phyloP scores from a whole-genome alignment of 2,113 vertebrate species.

The Amphilophus citrinellus region DNA sequence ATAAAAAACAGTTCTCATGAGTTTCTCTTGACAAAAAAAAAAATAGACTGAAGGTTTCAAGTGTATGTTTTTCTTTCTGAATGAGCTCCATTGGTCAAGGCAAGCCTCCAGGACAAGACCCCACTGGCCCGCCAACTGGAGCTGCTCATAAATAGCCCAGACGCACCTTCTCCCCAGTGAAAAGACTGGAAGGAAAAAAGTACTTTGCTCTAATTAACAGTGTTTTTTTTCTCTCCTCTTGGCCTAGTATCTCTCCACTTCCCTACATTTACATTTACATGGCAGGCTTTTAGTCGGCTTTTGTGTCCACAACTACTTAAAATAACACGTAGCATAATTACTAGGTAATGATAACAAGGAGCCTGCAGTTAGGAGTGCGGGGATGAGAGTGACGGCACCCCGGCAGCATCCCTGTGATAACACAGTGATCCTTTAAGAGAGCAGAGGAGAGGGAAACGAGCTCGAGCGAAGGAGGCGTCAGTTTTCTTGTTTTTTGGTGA shows the following conservation, averaged over 20 bases:
- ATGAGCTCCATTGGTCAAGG: not conserved
- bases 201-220: slow-evolving; percentile 62
- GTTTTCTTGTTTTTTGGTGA: not conserved
- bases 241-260: slow-evolving; percentile 27
- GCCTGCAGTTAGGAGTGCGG: not conserved
- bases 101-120: slow-evolving; percentile 40
- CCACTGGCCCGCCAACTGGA: slow-evolving; percentile 37
- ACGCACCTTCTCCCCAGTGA: slow-evolving; percentile 48
- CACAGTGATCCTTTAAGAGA: not conserved
- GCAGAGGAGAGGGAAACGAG: not conserved
- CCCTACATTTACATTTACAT: slow-evolving; percentile 39
- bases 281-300: slow-evolving; percentile 24
- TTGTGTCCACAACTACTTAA: slow-evolving; percentile 21
- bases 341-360: not conserved
- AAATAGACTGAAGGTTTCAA: not conserved
- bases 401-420: not conserved
- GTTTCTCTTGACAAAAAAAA: slow-evolving; percentile 1
- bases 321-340: slow-evolving; percentile 29
- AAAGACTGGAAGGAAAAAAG: slow-evolving; percentile 30
- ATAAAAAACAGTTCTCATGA: slow-evolving; percentile 38
- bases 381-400: not conserved
- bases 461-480: slow-evolving; percentile 1
- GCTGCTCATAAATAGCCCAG: slow-evolving; percentile 58
- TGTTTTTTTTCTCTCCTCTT: slow-evolving; percentile 26
- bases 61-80: slow-evolving; percentile 25